These are phyloP conservation scores for Liasis olivaceus DNA, from an alignment of 2,797 vertebrate genomes.

Conservation along the genomic window DNA sequence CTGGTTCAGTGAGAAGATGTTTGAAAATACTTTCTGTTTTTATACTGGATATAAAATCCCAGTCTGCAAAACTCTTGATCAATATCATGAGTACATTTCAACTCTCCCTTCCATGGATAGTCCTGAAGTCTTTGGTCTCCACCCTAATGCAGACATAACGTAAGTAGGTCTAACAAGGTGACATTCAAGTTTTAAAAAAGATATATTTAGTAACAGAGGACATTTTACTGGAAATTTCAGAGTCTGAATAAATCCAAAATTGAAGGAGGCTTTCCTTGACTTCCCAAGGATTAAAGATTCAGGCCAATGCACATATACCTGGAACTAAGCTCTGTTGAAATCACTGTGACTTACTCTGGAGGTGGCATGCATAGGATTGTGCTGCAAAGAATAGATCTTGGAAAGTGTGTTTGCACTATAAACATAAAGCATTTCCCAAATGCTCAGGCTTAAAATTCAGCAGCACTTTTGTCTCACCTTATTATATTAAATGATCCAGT, in stretches of 20 bases:
- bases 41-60: conserved; percentile 84
- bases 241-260: conserved; percentile 11
- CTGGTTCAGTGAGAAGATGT: conserved; percentile 85
- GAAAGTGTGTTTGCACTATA: conserved; percentile 1
- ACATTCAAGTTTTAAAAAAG: background rate
- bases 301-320: background rate
- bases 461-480: background rate
- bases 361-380: background rate
- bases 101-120: conserved; percentile 78
- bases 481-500: background rate
- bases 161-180: conserved; percentile 56
- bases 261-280: background rate
- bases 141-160: conserved; percentile 79
- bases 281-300: background rate
- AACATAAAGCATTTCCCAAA: background rate
- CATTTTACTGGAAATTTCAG: conserved; percentile 9
- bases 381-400: background rate
- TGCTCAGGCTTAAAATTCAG: background rate
- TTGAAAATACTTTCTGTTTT: conserved; percentile 80
- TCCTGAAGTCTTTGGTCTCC: conserved; percentile 79
- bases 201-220: background rate
- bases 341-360: background rate
- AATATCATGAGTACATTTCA: conserved; percentile 82
- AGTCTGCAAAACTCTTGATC: conserved; percentile 77
- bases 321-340: background rate